Evolutionary conservation across 2,797 vertebrate species (phyloP).

Genomic region (Halcyon leucocephala): DNA sequence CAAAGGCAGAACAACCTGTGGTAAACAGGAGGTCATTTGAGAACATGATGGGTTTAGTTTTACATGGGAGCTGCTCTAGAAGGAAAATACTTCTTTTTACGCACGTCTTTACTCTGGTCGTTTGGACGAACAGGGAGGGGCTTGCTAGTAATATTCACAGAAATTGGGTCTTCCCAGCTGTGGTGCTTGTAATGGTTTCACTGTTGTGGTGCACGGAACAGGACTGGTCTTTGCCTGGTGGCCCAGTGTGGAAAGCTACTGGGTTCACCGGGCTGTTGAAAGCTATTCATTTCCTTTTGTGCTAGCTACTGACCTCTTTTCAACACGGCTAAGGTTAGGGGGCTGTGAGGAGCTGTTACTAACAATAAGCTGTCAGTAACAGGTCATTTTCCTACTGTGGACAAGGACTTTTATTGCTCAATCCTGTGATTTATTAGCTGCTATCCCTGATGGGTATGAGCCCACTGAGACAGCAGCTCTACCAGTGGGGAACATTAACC

Average conservation of each 20-base stretch:
- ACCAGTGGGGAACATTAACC: neutral
- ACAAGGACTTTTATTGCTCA: neutral
- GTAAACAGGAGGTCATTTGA: neutral
- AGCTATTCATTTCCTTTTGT: neutral
- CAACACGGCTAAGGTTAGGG: neutral
- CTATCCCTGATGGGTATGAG: neutral
- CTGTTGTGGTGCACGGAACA: rapidly evolving
- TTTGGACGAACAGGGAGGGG: neutral
- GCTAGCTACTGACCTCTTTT: neutral
- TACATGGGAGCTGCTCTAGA: neutral
- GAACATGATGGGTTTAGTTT: neutral
- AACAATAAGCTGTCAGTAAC: neutral
- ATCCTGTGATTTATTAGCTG: neutral
- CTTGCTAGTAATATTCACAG: neutral
- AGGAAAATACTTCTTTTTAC: neutral
- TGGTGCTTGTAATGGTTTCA: neutral
- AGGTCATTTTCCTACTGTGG: neutral
- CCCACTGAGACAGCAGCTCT: neutral
- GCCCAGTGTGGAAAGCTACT: neutral
- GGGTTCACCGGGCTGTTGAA: neutral
- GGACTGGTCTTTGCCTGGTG: neutral
- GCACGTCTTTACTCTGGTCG: neutral
- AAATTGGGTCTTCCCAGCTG: neutral
- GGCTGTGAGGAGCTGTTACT: neutral
- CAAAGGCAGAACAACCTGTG: neutral